Evolutionary conservation across 2,113 vertebrate species (phyloP).

Genomic region (Arenaria interpres): DNA sequence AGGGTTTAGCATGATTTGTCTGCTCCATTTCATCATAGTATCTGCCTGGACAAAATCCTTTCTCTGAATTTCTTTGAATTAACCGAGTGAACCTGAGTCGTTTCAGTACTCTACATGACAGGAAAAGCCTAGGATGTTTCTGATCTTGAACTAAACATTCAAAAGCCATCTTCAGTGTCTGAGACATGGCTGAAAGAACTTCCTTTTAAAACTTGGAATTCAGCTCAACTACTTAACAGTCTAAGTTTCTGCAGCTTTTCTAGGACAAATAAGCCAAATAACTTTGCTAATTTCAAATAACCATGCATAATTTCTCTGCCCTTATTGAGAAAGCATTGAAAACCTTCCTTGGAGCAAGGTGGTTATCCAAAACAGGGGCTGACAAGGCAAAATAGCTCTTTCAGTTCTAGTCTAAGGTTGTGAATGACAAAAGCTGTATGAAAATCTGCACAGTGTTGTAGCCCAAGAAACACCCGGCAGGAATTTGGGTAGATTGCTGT

Average conservation of each 20-base stretch:
- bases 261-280: neutral
- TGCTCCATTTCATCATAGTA: neutral
- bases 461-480: neutral
- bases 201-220: neutral
- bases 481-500: neutral
- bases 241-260: neutral
- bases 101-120: neutral
- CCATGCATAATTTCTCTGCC: neutral
- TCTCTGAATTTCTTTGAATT: neutral
- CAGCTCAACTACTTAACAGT: neutral
- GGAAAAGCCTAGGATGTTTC: neutral
- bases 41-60: neutral
- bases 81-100: neutral
- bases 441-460: neutral
- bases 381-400: neutral
- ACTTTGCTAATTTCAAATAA: no score
- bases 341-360: neutral
- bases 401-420: neutral
- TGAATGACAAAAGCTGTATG: neutral
- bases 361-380: neutral
- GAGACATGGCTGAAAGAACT: neutral
- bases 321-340: neutral
- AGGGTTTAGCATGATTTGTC: neutral
- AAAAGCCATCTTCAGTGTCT: neutral
- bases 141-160: neutral